Evolutionary conservation across 2,797 vertebrate genomes (phyloP).

Genomic region (Scolopax bukidnonensis): DNA sequence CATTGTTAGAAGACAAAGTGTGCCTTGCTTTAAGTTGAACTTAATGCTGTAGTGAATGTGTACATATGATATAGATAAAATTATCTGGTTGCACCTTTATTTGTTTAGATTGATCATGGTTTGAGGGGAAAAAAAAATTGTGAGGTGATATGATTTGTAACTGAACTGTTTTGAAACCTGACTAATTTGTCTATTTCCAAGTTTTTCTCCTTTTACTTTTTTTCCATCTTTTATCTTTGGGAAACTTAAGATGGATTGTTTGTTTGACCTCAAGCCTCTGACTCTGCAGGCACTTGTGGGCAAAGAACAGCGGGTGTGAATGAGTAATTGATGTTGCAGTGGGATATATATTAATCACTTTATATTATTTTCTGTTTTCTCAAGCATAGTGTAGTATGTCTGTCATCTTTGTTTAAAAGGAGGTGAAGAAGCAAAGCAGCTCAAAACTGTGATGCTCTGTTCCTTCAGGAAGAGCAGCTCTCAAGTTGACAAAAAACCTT

Average conservation of each 20-base stretch:
- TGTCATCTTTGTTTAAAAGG: neutral
- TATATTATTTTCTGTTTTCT: neutral
- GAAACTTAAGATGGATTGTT: neutral
- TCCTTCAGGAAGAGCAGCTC: neutral
- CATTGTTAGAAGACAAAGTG: neutral
- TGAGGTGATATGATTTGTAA: neutral
- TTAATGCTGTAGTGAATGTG: neutral
- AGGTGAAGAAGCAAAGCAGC: neutral
- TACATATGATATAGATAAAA: neutral
- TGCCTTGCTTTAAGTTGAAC: neutral
- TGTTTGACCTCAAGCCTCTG: neutral
- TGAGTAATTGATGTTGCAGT: neutral
- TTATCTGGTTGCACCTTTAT: neutral
- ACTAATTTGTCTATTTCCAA: neutral
- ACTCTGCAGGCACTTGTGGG: neutral
- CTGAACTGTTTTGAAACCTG: neutral
- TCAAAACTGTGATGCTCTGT: neutral
- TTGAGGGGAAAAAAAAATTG: neutral
- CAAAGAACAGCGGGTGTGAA: neutral
- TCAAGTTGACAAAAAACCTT: neutral
- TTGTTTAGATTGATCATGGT: neutral
- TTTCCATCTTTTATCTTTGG: neutral
- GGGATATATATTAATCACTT: neutral
- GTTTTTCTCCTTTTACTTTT: neutral
- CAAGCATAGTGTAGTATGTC: neutral